These are phyloP conservation scores for Luscinia luscinia DNA, from an alignment of 2,797 vertebrate species.

Conservation along the genomic window DNA sequence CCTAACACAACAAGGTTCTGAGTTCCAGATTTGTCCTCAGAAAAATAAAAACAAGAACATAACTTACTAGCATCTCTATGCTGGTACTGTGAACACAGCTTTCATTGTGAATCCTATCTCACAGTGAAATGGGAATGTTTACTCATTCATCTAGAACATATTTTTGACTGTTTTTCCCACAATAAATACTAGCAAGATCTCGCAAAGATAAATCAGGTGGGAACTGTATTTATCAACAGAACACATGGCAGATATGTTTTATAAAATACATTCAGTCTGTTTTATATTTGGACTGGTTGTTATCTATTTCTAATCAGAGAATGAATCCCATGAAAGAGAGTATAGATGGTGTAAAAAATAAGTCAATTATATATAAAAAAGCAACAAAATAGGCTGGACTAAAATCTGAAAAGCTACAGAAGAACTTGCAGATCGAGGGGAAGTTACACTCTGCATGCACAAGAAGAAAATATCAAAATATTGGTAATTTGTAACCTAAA, in stretches of 20 bases:
- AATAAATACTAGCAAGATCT: not conserved
- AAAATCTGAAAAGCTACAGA: not conserved
- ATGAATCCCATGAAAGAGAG: not conserved
- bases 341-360: not conserved
- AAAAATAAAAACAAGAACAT: not conserved
- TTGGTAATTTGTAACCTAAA: not conserved
- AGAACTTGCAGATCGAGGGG: not conserved
- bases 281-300: not conserved
- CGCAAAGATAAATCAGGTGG: not conserved
- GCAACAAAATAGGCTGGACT: not conserved
- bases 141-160: not conserved
- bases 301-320: not conserved
- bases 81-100: not conserved
- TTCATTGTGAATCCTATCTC: not conserved
- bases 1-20: not conserved
- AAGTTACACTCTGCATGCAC: not conserved
- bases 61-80: not conserved
- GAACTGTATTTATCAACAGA: not conserved
- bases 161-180: not conserved
- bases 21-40: not conserved
- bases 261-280: not conserved
- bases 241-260: not conserved
- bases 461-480: not conserved
- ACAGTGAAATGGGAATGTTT: not conserved
- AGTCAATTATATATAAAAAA: not conserved